Base-by-base conservation (phyloP, 2,113 vertebrate species). In the Panthera tigris region DNA sequence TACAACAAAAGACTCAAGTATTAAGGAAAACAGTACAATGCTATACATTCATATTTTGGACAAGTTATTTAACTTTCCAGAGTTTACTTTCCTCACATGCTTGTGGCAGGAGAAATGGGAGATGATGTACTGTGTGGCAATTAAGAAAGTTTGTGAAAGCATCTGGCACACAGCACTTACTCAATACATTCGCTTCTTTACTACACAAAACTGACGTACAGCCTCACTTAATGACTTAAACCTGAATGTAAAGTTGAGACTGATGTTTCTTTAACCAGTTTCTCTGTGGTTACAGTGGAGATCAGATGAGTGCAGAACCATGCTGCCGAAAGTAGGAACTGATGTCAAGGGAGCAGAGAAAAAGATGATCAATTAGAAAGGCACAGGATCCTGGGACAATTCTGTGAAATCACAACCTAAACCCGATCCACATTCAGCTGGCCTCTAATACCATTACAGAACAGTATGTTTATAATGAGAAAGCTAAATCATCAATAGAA, bases 381-480 rank as follows among this genome's bases (percentile, higher is more conserved):
- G 81, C 61, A 91, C 14, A 84, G 27, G 9, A 92, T 31, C 8
- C 65, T 63, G 31, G 39, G 48, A 84, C 23, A 90, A 96, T 69
- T 94, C 87, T 57, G 12, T 27, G 39, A 73, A 97, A 90, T 65
- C 29, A 89, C 55, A 97, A 94, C 85, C 63, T 63, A 82, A 91
- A 36, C 18, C 16, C 71, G 61, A 95, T 68, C 65, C 88, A 88
- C 15, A 90, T 55, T 91, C 31, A 97, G 57, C 0, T 91, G 55
- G 71, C 1, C 36, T 93, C 45, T 88, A 87, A 39, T 52, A 89
- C 50, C 52, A 91, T 39, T 91, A 91, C 3, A 90, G 5, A 91
- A 96, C 5, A 94, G 33, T 86, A 91, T 33, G 21, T 79, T 91
- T n/a, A 84, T 89, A 92, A 96, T 69, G 73, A 94, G 61, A 96